Conservation (phyloP, 2,888 invertebrate species). For the Ischnura elegans region DNA sequence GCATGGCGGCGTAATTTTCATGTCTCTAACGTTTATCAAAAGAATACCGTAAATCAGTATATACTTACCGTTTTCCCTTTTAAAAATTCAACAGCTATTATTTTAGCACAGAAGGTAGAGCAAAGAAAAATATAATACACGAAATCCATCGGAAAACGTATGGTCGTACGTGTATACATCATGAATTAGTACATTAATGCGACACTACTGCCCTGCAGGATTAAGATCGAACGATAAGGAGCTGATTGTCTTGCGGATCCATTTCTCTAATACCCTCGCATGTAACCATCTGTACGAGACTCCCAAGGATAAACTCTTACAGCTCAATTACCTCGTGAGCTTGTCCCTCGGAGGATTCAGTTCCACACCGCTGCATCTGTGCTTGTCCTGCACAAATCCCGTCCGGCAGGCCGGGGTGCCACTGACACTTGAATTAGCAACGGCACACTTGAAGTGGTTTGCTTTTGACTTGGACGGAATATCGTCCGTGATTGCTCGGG, state of each 20-base stretch:
- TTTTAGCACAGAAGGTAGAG: too few relatives aligned
- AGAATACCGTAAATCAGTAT: too few relatives aligned
- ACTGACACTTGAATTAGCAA: background rate
- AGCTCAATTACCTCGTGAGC: background rate
- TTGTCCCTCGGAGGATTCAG: background rate
- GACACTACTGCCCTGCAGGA: too few relatives aligned
- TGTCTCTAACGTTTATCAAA: too few relatives aligned
- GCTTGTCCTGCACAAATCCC: background rate
- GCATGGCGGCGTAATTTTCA: too few relatives aligned
- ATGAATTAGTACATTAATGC: too few relatives aligned
- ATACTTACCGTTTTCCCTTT: too few relatives aligned
- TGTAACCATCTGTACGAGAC: background rate
- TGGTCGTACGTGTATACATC: too few relatives aligned
- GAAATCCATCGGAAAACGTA: too few relatives aligned
- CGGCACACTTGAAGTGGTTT: background rate
- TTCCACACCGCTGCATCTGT: background rate
- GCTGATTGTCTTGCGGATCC: background rate
- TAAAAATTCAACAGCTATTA: too few relatives aligned
- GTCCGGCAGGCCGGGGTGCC: background rate
- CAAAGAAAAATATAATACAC: too few relatives aligned
- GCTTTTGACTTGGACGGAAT: background rate
- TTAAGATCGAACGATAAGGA: too few relatives aligned
- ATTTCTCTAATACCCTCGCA: background rate
- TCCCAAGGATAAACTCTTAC: background rate
- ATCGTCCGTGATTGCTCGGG: background rate